A percentile compares a stretch with the other conserved stretches of the same genome.
Conservation (phyloP, 2,888 invertebrate genomes). For the Erpobdella octoculata region DNA sequence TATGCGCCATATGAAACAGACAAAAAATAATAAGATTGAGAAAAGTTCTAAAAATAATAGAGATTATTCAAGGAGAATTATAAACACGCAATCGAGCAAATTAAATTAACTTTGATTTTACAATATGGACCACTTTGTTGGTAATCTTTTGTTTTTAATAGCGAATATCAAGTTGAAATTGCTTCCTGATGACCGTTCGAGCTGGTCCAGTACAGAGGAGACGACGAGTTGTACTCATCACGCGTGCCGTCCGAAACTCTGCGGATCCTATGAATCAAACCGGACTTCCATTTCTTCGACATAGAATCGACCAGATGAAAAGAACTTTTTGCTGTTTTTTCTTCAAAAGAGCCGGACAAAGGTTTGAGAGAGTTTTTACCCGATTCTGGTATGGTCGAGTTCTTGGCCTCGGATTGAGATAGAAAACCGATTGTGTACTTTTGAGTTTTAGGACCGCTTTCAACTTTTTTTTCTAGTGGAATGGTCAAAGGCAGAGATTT, state of each 20-base stretch:
- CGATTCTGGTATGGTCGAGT: neutral
- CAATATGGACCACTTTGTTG: no score
- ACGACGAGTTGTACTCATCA: neutral
- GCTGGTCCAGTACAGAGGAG: slow-evolving; percentile 4
- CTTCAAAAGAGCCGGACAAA: neutral
- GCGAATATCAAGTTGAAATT: neutral
- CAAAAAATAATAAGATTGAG: no score
- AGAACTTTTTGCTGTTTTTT: neutral
- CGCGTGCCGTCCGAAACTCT: neutral
- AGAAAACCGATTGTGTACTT: neutral
- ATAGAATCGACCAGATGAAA: neutral
- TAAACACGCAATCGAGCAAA: no score
- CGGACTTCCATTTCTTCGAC: neutral
- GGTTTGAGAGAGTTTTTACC: no score
- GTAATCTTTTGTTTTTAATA: no score
- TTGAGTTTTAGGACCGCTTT: neutral
- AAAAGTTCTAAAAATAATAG: no score
- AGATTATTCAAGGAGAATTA: no score
- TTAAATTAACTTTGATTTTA: no score
- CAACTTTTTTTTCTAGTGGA: neutral
- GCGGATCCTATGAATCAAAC: neutral
- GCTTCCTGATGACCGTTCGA: neutral
- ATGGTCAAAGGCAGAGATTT: no score
- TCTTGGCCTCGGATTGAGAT: neutral
- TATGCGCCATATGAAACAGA: no score